phyloP scores from a whole-genome alignment of 92 coral and sea anemone genomes.

The Umimayanthus chanpuru region DNA sequence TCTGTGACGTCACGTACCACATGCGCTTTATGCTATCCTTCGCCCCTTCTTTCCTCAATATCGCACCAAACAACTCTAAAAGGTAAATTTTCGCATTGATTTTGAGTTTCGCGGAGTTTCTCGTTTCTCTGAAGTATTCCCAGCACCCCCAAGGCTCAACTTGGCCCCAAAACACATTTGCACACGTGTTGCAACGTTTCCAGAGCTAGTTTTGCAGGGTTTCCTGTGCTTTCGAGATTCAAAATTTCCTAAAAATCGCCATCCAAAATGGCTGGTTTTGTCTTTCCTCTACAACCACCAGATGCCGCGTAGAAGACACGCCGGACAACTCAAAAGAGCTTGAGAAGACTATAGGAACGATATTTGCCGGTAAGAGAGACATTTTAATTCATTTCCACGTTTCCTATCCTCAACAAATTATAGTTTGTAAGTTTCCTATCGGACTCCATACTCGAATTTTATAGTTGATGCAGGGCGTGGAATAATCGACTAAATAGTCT shows the following conservation, averaged over 20 bases:
- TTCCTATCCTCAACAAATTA: constrained; percentile 84
- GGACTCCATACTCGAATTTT: constrained; percentile 85
- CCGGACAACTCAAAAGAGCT: constrained; percentile 64
- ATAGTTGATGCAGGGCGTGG: constrained; percentile 97
- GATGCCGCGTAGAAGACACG: constrained; percentile 81
- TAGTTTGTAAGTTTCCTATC: constrained; percentile 96
- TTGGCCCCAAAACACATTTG: constrained; percentile 66
- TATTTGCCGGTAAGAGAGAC: constrained; percentile 89
- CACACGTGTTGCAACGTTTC: constrained; percentile 97
- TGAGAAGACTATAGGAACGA: constrained; percentile 68
- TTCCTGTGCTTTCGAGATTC: constrained; percentile 93
- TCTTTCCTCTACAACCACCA: constrained; percentile 85
- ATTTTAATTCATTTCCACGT: constrained; percentile 83
- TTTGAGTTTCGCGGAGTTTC: constrained; percentile 79
- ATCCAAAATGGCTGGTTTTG: constrained; percentile 99
- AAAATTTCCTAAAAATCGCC: constrained; percentile 98
- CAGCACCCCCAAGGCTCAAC: constrained; percentile 62
- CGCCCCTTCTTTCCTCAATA: constrained; percentile 99
- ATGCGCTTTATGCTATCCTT: constrained; percentile 99
- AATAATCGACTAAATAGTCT: constrained; percentile 70
- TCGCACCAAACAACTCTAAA: constrained; percentile 99
- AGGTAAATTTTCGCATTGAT: constrained; percentile 88
- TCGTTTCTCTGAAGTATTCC: constrained; percentile 70
- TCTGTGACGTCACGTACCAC: constrained; percentile 99
- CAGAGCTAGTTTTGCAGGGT: constrained; percentile 97